Conservation (phyloP, 2,888 invertebrate genomes). For the Lacanobia wlatinum region DNA sequence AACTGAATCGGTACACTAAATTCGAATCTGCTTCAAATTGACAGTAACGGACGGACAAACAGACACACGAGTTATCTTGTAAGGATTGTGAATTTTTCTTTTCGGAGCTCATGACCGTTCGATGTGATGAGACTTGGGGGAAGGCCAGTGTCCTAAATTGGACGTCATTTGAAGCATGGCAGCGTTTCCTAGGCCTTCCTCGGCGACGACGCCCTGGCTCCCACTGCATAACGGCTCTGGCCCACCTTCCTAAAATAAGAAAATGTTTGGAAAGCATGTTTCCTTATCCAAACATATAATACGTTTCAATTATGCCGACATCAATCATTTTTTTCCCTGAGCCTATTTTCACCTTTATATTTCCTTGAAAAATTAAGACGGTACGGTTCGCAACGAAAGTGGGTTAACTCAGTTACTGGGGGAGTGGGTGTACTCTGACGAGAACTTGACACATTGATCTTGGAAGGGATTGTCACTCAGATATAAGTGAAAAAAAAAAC, state of each 20-base stretch:
- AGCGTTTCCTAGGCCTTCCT: not conserved
- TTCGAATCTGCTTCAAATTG: too few species aligned
- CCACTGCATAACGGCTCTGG: too few species aligned
- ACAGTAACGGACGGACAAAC: too few species aligned
- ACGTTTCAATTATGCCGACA: slow-evolving; percentile 35
- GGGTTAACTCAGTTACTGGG: slow-evolving; percentile 8
- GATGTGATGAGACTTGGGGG: too few species aligned
- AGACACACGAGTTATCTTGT: too few species aligned
- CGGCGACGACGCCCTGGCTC: too few species aligned
- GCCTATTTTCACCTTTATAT: slow-evolving; percentile 29
- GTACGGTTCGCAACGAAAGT: slow-evolving; percentile 27
- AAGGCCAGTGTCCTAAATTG: too few species aligned
- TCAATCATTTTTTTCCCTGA: slow-evolving; percentile 37
- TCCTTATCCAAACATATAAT: slow-evolving; percentile 14
- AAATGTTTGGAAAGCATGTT: not conserved
- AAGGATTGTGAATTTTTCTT: too few species aligned
- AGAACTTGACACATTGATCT: slow-evolving; percentile 3
- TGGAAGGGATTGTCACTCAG: not conserved
- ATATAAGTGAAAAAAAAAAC: not conserved
- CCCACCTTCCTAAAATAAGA: not conserved
- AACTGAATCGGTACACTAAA: too few species aligned
- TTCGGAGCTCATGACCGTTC: too few species aligned
- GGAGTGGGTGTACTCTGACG: too few species aligned
- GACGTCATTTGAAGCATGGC: too few species aligned
- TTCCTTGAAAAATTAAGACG: slow-evolving; percentile 21